Evolutionary conservation across 2,888 invertebrate species (phyloP).

Genomic region (Caenorhabditis sp.): DNA sequence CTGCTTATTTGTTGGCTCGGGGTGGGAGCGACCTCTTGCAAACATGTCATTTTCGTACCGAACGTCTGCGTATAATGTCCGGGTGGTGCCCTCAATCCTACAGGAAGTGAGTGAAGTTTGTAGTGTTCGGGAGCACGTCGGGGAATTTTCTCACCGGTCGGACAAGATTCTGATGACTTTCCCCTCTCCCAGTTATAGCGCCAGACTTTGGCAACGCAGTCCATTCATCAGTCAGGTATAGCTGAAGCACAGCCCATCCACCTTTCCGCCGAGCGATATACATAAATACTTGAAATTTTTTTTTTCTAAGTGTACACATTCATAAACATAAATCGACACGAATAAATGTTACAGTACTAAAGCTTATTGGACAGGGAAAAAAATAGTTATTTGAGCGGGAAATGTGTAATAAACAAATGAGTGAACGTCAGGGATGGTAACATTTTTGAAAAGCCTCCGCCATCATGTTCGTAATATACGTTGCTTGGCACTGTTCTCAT

Average conservation of each 20-base stretch:
- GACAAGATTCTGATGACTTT: too few species aligned
- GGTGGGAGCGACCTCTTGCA: constrained; percentile 23
- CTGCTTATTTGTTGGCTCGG: constrained; percentile 7
- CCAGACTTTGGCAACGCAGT: too few species aligned
- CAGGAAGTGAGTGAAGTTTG: too few species aligned
- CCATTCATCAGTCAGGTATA: too few species aligned
- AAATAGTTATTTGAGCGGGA: not conserved
- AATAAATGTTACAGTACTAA: constrained; percentile 8
- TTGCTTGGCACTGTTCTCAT: constrained; percentile 3
- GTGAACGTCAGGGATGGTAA: too few species aligned
- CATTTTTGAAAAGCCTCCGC: too few species aligned
- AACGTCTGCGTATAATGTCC: constrained; percentile 12
- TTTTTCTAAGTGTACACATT: constrained; percentile 14
- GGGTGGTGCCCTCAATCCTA: not conserved
- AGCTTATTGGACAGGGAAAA: not conserved
- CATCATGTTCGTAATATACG: not conserved
- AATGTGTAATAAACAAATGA: not conserved
- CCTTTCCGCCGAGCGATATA: too few species aligned
- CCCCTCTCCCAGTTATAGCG: too few species aligned
- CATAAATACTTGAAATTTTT: too few species aligned
- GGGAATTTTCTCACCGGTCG: too few species aligned
- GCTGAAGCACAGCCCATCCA: too few species aligned
- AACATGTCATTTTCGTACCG: constrained; percentile 37
- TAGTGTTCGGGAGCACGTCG: too few species aligned
- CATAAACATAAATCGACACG: not conserved